phyloP scores from a whole-genome alignment of 1,140 invertebrate genomes.

The Zaprionus capensis region DNA sequence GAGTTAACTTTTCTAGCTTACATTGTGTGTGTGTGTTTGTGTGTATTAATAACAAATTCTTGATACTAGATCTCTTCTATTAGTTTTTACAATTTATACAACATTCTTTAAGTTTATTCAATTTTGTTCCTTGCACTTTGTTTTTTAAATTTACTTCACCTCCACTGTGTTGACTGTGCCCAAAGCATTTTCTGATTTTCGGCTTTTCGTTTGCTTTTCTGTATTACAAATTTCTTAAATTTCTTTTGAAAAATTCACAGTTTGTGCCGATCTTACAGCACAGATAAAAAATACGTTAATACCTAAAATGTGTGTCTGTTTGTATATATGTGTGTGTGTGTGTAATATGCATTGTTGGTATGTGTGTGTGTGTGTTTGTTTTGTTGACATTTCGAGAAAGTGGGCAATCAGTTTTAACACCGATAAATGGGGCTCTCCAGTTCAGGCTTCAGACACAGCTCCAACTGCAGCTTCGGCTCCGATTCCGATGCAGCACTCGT shows the following conservation, averaged over 20 bases:
- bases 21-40: constrained; percentile 21
- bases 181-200: constrained; percentile 7
- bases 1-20: constrained; percentile 31
- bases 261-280: constrained; percentile 30
- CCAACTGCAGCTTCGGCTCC: background rate
- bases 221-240: constrained; percentile 28
- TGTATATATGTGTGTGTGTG: background rate
- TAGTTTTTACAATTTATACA: constrained; percentile 48
- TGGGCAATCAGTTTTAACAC: constrained; percentile 30
- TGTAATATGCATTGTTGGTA: constrained; percentile 15
- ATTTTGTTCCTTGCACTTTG: constrained; percentile 39
- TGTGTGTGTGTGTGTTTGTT: constrained; percentile 13
- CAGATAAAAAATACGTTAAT: constrained; percentile 43
- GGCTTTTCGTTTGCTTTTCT: constrained; percentile 5
- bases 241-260: constrained; percentile 42
- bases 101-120: constrained; percentile 15
- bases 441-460: constrained; percentile 27
- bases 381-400: constrained; percentile 46
- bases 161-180: constrained; percentile 30
- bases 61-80: constrained; percentile 6
- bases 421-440: constrained; percentile 10
- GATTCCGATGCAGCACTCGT: constrained; percentile 18
- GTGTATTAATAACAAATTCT: constrained; percentile 34
- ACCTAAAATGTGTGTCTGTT: constrained; percentile 36
- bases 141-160: constrained; percentile 25